Percentiles rank a stretch among this genome's conserved stretches.
phyloP scores from a whole-genome alignment of 2,888 invertebrate genomes.

The Leptinotarsa tumamoca region DNA sequence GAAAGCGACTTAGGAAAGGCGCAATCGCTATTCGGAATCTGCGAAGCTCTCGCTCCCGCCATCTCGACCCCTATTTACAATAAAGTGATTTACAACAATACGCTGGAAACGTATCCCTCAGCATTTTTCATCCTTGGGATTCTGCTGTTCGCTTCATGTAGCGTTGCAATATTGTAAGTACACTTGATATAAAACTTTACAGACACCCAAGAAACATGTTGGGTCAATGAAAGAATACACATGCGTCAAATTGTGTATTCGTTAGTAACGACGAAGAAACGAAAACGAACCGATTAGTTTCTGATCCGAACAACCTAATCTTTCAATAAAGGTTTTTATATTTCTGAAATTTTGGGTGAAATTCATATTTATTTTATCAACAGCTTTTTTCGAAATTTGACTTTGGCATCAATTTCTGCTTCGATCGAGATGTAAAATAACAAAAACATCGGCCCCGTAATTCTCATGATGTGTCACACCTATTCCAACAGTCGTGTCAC shows the following conservation, averaged over 20 bases:
- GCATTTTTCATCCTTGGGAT: slow-evolving; percentile 71
- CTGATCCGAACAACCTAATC: too few species aligned
- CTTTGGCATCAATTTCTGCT: too few species aligned
- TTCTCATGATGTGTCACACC: too few species aligned
- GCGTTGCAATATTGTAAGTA: slow-evolving; percentile 54
- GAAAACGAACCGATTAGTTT: background rate
- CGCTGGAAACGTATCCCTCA: slow-evolving; percentile 68
- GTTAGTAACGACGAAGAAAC: too few species aligned
- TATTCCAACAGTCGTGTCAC: too few species aligned
- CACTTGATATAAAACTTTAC: background rate
- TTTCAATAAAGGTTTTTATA: background rate
- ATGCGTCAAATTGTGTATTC: too few species aligned
- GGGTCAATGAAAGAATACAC: too few species aligned
- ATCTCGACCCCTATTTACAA: slow-evolving; percentile 72
- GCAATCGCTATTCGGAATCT: slow-evolving; percentile 72
- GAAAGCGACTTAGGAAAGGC: slow-evolving; percentile 64
- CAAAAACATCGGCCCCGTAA: too few species aligned
- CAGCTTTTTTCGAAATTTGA: too few species aligned
- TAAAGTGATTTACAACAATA: slow-evolving; percentile 68
- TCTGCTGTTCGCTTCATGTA: slow-evolving; percentile 49
- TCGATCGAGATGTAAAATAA: too few species aligned
- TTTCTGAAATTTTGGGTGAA: background rate
- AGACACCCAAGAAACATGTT: too few species aligned
- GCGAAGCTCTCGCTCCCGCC: slow-evolving; percentile 71
- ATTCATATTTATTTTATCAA: too few species aligned